A percentile compares a stretch with the other conserved stretches of the same genome.
phyloP scores from a whole-genome alignment of 2,797 vertebrate species.

The Acrossocheilus wenchowensis region DNA sequence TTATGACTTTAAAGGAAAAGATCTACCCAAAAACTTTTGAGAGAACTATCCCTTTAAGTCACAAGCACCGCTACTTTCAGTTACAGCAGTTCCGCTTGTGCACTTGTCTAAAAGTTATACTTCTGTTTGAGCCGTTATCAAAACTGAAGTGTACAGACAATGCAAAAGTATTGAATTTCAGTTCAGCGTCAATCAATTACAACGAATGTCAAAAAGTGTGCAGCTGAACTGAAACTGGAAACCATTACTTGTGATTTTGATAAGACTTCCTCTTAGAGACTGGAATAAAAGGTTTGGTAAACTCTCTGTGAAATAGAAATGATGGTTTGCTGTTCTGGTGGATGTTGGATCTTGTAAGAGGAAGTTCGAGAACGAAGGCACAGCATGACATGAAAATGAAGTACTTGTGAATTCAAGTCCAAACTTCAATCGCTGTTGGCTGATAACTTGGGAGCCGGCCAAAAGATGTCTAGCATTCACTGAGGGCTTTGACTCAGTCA shows the following conservation, averaged over 20 bases:
- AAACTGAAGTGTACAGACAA: slow-evolving; percentile 14
- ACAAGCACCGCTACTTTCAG: not conserved
- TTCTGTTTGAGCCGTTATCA: not conserved
- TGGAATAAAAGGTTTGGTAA: slow-evolving; percentile 14
- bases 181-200: not conserved
- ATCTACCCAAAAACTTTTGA: not conserved
- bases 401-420: slow-evolving; percentile 32
- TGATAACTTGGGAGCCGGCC: not conserved
- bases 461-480: slow-evolving; percentile 11
- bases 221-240: slow-evolving; percentile 6
- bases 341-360: not conserved
- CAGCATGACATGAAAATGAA: slow-evolving; percentile 35
- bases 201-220: not conserved
- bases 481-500: not conserved
- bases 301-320: slow-evolving; percentile 45
- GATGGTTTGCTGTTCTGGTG: slow-evolving; percentile 29
- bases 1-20: not conserved
- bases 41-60: not conserved
- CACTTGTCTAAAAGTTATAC: not conserved
- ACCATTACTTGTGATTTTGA: not conserved
- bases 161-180: slow-evolving; percentile 1
- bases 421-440: slow-evolving; percentile 28
- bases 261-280: slow-evolving; percentile 36
- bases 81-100: not conserved
- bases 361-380: slow-evolving; percentile 17